Evolutionary conservation across 2,113 vertebrate genomes (phyloP), one percentile per base, ranked within the genome.

Genomic region (Toxotes jaculatrix): DNA sequence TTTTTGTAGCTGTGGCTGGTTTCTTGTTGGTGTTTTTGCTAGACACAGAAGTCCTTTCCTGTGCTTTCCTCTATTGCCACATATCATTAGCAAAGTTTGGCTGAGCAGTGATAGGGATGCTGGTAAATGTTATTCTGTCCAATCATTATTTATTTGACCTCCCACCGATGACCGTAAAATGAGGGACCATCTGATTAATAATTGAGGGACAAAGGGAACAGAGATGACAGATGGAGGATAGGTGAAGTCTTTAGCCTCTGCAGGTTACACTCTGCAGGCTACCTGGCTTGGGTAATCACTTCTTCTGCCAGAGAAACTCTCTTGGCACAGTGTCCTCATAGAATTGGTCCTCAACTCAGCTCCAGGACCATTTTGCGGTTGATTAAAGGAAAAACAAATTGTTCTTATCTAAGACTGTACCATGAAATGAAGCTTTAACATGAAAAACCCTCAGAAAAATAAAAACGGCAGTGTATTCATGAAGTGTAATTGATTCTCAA

Each of bases 201-300:
- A 77, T 68, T 34, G 38, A 67, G 87, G 84, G 87, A 90, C 70
- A 84, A 80, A 73, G 83, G 83, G 83, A 88, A 55, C 38, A 57
- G 49, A 74, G 77, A 83, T 87, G 89, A 88, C 88, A 87, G 85
- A 91, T 90, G 89, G 80, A 82, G 75, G 71, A 69, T 47, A 59
- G 55, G 55, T 72, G 61, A 84, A 84, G 80, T 82, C 55, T 86
- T 92, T 89, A 82, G 74, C 61, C 81, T 80, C 77, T 78, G 67
- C 82, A 55, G 88, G 82, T 67, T 85, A 32, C 36, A 69, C 69
- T 81, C 85, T 56, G 51, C 79, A 79, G 74, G 85, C 27, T 73
- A 27, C 60, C 64, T 75, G 42, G 84, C 72, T 74, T 1, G 3
- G 60, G 34, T 75, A 80, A 84, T 84, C 47, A 53, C 56, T 80